Evolutionary conservation across 2,113 vertebrate genomes (phyloP).

Genomic region (Actenoides lindsayi): DNA sequence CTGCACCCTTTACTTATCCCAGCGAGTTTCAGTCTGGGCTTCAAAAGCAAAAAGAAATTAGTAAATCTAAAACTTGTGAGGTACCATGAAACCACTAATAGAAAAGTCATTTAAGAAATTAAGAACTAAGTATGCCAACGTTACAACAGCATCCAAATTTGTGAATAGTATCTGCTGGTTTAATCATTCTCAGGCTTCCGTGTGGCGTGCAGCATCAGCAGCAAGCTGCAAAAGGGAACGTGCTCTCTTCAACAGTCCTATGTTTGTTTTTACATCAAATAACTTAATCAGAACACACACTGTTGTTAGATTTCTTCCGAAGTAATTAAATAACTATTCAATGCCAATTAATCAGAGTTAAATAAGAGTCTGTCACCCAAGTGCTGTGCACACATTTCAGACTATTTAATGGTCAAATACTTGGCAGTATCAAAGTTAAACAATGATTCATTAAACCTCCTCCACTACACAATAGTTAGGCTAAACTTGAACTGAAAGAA

Average conservation of each 20-base stretch:
- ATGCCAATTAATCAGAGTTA: slow-evolving; percentile 85
- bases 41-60: background rate
- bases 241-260: slow-evolving; percentile 1
- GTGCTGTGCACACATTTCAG: slow-evolving; percentile 77
- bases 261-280: slow-evolving; percentile 71
- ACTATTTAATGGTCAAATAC: slow-evolving; percentile 86
- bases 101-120: background rate
- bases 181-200: background rate
- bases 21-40: background rate
- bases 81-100: background rate
- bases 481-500: slow-evolving; percentile 84
- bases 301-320: slow-evolving; percentile 74
- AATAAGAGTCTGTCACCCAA: slow-evolving; percentile 77
- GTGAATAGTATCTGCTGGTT: background rate
- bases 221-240: background rate
- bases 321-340: slow-evolving; percentile 83
- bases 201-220: background rate
- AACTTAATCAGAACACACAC: slow-evolving; percentile 79
- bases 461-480: slow-evolving; percentile 83
- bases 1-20: background rate
- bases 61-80: background rate
- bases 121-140: background rate
- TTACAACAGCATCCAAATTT: background rate
- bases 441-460: slow-evolving; percentile 92
- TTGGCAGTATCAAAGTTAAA: slow-evolving; percentile 88